A percentile compares a stretch with the other conserved stretches of the same genome.
Evolutionary conservation across 2,113 vertebrate species (phyloP).

Genomic region (Chiloscyllium plagiosum): DNA sequence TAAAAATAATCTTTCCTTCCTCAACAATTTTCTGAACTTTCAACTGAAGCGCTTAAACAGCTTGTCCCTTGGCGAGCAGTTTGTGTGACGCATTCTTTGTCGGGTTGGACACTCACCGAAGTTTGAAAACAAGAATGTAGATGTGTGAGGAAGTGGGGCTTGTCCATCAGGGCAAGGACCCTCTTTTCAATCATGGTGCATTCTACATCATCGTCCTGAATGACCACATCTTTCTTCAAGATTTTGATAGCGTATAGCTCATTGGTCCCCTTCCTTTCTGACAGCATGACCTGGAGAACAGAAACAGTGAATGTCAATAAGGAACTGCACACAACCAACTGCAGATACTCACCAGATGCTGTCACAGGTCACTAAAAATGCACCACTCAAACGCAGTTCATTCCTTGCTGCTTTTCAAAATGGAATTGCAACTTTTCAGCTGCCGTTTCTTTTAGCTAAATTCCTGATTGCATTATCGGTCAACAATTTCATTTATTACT

Average conservation of each 20-base stretch:
- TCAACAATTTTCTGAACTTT: background rate
- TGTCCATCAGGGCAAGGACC: conserved; percentile 83
- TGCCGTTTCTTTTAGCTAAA: background rate
- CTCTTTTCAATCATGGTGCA: conserved; percentile 98
- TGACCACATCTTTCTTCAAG: conserved; percentile 97
- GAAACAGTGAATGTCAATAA: background rate
- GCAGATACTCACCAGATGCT: background rate
- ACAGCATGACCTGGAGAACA: conserved; percentile 80
- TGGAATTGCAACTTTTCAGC: background rate
- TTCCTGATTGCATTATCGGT: background rate
- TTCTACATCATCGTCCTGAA: conserved; percentile 95
- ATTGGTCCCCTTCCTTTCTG: conserved; percentile 85
- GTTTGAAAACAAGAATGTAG: conserved; percentile 98
- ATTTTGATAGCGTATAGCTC: conserved; percentile 95
- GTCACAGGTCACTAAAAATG: background rate
- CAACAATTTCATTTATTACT: too few species aligned
- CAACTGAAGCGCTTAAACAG: background rate
- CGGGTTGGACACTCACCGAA: conserved; percentile 61
- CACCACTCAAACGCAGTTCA: background rate
- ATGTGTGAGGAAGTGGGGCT: conserved; percentile 87
- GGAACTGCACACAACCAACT: background rate
- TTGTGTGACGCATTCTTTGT: background rate
- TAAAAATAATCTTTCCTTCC: background rate
- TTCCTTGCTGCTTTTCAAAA: background rate
- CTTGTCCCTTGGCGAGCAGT: background rate